Evolutionary conservation across 2,113 vertebrate species (phyloP).

Genomic region (Microcebus jonahi): DNA sequence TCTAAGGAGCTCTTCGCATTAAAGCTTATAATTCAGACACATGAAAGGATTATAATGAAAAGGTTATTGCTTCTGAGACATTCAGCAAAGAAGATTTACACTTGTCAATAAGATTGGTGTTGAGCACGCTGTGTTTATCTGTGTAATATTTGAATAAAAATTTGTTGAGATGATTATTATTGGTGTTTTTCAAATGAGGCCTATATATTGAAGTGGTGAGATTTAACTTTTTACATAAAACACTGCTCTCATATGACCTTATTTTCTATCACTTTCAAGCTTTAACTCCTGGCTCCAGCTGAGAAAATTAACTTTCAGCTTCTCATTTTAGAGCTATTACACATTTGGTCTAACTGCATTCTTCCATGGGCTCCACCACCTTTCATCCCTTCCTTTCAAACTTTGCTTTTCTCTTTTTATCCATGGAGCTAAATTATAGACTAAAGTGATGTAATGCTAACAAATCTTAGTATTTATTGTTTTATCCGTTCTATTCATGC

Average conservation of each 20-base stretch:
- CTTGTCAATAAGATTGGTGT: background rate
- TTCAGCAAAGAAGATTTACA: background rate
- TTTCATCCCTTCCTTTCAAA: background rate
- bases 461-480: conserved; percentile 1
- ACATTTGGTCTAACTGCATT: background rate
- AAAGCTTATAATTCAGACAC: conserved; percentile 26
- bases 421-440: conserved; percentile 2
- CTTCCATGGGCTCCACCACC: background rate
- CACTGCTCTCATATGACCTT: background rate
- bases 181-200: conserved; percentile 2
- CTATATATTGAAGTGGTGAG: background rate
- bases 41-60: conserved; percentile 30
- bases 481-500: background rate
- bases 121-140: background rate
- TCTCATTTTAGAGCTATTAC: background rate
- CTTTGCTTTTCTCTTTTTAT: conserved; percentile 16
- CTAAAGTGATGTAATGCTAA: background rate
- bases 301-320: conserved; percentile 53
- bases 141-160: conserved; percentile 34
- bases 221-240: conserved; percentile 20
- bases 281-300: conserved; percentile 1
- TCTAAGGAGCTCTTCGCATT: conserved; percentile 3
- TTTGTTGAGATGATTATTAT: background rate
- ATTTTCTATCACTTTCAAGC: background rate
- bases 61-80: conserved; percentile 12